Percentiles rank a stretch among this genome's conserved stretches.
phyloP scores from a whole-genome alignment of 2,888 invertebrate genomes.

The Latrodectus hesperus region DNA sequence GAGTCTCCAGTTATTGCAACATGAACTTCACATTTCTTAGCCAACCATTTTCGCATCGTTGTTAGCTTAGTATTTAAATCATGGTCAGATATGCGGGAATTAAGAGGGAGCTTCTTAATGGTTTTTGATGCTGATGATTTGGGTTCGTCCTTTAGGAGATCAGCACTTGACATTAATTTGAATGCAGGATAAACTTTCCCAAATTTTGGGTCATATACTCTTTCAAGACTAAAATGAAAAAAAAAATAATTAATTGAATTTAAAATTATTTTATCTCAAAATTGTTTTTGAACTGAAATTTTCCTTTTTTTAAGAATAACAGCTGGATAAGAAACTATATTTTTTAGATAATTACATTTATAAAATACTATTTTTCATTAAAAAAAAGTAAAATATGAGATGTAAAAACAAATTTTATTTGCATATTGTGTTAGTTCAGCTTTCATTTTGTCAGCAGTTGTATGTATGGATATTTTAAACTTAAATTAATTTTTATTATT shows the following conservation, averaged over 20 bases:
- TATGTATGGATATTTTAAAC: too few species aligned
- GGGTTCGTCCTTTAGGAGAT: slow-evolving; percentile 30
- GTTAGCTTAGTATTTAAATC: slow-evolving; percentile 37
- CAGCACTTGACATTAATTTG: slow-evolving; percentile 43
- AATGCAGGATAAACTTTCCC: slow-evolving; percentile 56
- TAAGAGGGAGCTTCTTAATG: slow-evolving; percentile 55
- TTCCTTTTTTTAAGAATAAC: too few species aligned
- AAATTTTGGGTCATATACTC: slow-evolving; percentile 45
- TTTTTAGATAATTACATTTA: background rate
- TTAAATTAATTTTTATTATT: too few species aligned
- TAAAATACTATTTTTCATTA: background rate
- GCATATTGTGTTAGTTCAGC: too few species aligned
- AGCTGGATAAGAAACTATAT: background rate
- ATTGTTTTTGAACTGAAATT: too few species aligned
- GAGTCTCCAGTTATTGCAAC: slow-evolving; percentile 34
- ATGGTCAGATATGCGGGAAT: slow-evolving; percentile 50
- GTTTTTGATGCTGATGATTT: slow-evolving; percentile 17
- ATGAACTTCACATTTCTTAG: slow-evolving; percentile 61
- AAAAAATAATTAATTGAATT: background rate
- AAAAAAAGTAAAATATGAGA: background rate
- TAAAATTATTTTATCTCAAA: background rate
- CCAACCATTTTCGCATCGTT: slow-evolving; percentile 43
- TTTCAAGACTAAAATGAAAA: slow-evolving; percentile 48
- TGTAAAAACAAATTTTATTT: too few species aligned
- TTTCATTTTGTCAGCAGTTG: too few species aligned